These are phyloP conservation scores for Hypomecis atomaria DNA, from an alignment of 2,888 invertebrate genomes.

Conservation along the genomic window DNA sequence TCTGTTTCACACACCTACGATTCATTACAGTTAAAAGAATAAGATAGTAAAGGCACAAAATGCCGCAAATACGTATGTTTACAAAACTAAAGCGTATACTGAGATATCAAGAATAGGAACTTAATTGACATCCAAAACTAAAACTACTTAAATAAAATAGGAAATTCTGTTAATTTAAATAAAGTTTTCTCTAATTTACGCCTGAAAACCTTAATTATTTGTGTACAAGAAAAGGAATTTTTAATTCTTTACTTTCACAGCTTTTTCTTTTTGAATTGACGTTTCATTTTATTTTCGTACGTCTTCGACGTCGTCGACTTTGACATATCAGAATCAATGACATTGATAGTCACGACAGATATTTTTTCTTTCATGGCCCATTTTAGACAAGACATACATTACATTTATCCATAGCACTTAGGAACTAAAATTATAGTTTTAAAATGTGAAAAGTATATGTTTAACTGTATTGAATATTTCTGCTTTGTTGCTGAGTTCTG, in stretches of 20 bases:
- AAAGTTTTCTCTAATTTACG: not conserved
- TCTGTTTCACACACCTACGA: slow-evolving; percentile 46
- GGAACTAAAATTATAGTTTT: too few relatives aligned
- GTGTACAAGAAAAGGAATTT: not conserved
- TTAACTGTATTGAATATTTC: too few relatives aligned
- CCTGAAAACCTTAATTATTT: not conserved
- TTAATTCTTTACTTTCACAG: slow-evolving; percentile 17
- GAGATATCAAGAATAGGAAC: slow-evolving; percentile 16
- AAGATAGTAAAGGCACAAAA: slow-evolving; percentile 28
- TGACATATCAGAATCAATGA: not conserved
- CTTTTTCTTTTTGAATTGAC: slow-evolving; percentile 7
- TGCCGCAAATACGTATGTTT: slow-evolving; percentile 33
- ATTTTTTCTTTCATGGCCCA: too few relatives aligned
- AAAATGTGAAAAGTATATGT: too few relatives aligned
- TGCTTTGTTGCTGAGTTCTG: too few relatives aligned
- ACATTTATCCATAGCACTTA: too few relatives aligned
- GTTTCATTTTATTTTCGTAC: not conserved
- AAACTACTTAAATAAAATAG: not conserved
- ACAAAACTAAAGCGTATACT: slow-evolving; percentile 36
- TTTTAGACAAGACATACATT: too few relatives aligned
- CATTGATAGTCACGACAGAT: too few relatives aligned
- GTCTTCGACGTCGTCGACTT: too few relatives aligned
- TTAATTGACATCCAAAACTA: not conserved
- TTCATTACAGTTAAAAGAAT: slow-evolving; percentile 40
- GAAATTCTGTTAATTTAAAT: not conserved